Evolutionary conservation across 1,140 invertebrate species (phyloP).

Genomic region (Trypoxylus dichotomus): DNA sequence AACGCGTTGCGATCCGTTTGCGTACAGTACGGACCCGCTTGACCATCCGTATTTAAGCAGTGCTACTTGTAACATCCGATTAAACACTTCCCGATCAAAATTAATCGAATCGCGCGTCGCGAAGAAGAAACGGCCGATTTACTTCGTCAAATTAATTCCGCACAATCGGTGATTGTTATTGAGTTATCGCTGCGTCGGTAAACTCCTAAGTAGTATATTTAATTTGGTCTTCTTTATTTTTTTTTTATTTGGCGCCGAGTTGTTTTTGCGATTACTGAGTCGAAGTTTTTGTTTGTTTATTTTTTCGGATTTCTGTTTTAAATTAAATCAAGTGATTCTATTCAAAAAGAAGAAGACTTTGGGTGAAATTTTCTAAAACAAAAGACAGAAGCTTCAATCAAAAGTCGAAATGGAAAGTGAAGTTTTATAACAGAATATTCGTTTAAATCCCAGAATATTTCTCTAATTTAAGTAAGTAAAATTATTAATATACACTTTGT

Average conservation of each 20-base stretch:
- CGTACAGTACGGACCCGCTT: slow-evolving; percentile 9
- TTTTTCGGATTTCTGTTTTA: background rate
- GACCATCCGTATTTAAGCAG: too few relatives aligned
- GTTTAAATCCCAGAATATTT: background rate
- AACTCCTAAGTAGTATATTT: background rate
- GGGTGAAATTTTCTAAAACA: background rate
- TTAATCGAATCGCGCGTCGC: slow-evolving; percentile 22
- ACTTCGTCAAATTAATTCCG: slow-evolving; percentile 33
- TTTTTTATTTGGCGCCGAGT: background rate
- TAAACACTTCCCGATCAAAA: slow-evolving; percentile 20
- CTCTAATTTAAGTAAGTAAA: slow-evolving; percentile 2
- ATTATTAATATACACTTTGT: background rate
- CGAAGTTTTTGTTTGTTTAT: background rate
- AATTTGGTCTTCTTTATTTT: background rate
- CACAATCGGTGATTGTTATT: slow-evolving; percentile 25
- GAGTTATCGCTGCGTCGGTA: slow-evolving; percentile 18
- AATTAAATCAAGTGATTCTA: background rate
- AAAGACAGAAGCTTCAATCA: background rate
- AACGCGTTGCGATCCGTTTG: background rate
- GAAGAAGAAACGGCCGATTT: slow-evolving; percentile 7
- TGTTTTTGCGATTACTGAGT: background rate
- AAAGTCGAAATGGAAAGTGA: slow-evolving; percentile 13
- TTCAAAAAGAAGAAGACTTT: background rate
- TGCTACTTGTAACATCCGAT: slow-evolving; percentile 30
- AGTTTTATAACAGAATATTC: slow-evolving; percentile 7